Conservation (phyloP, 2,888 invertebrate species). For the Rhorus exstirpatorius region DNA sequence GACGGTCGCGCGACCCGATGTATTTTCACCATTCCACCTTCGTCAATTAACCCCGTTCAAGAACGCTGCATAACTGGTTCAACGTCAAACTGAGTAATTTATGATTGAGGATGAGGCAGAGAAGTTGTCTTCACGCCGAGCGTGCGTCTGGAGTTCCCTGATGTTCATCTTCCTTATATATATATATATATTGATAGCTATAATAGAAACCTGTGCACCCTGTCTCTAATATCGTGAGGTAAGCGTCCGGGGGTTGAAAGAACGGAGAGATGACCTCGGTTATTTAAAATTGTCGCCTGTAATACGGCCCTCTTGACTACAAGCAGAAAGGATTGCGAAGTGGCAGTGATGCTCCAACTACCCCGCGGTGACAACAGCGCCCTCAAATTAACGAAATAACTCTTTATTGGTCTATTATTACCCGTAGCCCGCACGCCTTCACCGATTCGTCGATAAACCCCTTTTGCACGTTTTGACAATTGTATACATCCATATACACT, state of each 20-base stretch:
- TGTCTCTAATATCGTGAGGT: not conserved
- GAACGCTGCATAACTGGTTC: constrained; percentile 74
- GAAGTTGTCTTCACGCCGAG: constrained; percentile 63
- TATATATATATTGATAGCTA: not conserved
- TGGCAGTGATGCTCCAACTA: constrained; percentile 58
- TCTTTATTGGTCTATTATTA: constrained; percentile 82
- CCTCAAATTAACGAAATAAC: constrained; percentile 79
- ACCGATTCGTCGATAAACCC: constrained; percentile 64
- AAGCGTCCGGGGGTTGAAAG: constrained; percentile 16
- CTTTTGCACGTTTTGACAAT: constrained; percentile 52
- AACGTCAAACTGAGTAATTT: constrained; percentile 75
- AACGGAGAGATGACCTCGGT: constrained; percentile 37
- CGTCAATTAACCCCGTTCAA: constrained; percentile 64
- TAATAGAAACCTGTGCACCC: constrained; percentile 8
- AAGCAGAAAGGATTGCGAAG: constrained; percentile 53
- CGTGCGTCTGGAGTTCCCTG: constrained; percentile 33
- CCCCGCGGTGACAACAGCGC: constrained; percentile 63
- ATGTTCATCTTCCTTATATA: too few species aligned
- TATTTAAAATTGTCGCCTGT: constrained; percentile 58
- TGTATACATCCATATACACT: not conserved
- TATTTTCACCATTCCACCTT: constrained; percentile 63
- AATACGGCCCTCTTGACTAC: not conserved
- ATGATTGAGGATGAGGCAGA: constrained; percentile 67
- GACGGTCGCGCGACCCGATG: constrained; percentile 50
- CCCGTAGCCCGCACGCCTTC: constrained; percentile 66